These are phyloP conservation scores for Lytechinus variegatus DNA, from an alignment of 35 echinoderm and acorn worm species.

Conservation along the genomic window DNA sequence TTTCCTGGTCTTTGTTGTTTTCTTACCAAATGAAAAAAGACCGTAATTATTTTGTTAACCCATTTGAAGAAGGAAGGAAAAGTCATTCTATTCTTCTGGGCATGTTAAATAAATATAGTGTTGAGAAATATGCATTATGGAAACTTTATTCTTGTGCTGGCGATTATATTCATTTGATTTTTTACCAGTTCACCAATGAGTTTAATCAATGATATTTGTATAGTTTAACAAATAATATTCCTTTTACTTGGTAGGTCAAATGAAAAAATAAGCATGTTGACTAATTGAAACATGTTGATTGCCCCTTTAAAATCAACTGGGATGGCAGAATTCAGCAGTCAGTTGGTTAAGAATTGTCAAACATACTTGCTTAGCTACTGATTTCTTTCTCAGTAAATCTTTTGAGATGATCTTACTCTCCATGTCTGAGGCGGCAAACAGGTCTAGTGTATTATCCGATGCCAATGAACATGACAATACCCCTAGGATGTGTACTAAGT, in stretches of 20 bases:
- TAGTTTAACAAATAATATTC: too few relatives aligned
- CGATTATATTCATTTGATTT: too few relatives aligned
- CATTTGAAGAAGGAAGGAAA: not conserved
- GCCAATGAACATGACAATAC: conserved; percentile 1
- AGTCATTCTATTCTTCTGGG: not conserved
- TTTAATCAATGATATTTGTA: too few relatives aligned
- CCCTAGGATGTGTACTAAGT: not conserved
- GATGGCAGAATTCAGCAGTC: too few relatives aligned
- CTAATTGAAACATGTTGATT: too few relatives aligned
- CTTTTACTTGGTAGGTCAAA: too few relatives aligned
- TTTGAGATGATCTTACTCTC: not conserved
- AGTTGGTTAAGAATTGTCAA: too few relatives aligned
- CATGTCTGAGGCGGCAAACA: not conserved
- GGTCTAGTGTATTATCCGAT: not conserved
- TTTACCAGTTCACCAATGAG: too few relatives aligned
- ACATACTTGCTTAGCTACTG: not conserved
- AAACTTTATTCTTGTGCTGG: too few relatives aligned
- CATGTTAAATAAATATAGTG: not conserved
- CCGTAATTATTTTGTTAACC: not conserved
- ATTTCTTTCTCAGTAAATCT: not conserved
- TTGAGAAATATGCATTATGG: too few relatives aligned
- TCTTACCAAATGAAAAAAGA: not conserved
- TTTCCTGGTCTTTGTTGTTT: not conserved
- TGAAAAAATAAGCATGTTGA: too few relatives aligned
- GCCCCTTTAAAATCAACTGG: too few relatives aligned